Evolutionary conservation across 2,113 vertebrate genomes (phyloP).

Genomic region (Oncorhynchus masou): DNA sequence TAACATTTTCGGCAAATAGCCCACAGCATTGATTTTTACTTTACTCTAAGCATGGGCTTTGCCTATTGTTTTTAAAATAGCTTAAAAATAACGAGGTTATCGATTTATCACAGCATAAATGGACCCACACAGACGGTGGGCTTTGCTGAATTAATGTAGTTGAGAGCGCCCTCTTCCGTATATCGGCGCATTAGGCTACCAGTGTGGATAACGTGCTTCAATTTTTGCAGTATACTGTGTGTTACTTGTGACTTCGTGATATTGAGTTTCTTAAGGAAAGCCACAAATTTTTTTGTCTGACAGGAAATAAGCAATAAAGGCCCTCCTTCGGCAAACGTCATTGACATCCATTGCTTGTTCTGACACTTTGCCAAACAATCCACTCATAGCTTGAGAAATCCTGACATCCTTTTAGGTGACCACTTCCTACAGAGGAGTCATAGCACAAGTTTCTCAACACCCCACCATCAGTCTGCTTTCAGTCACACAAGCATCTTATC

Average conservation of each 20-base stretch:
- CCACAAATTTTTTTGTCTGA: neutral
- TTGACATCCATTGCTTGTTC: neutral
- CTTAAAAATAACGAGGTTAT: no score
- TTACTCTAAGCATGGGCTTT: no score
- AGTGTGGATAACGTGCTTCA: neutral
- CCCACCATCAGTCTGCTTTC: neutral
- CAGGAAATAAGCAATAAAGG: neutral
- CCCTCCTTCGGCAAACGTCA: neutral
- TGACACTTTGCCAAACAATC: neutral
- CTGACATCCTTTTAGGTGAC: no score
- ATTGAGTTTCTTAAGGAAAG: no score
- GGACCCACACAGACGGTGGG: neutral
- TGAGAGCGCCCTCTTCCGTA: slow-evolving; percentile 75
- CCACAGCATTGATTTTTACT: neutral
- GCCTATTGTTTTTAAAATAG: no score
- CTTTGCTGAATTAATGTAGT: slow-evolving; percentile 34
- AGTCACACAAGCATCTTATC: neutral
- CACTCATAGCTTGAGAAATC: no score
- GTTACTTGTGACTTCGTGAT: neutral
- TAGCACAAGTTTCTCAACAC: neutral
- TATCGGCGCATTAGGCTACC: neutral
- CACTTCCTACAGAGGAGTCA: neutral
- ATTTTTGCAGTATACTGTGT: neutral
- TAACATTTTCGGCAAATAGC: no score
- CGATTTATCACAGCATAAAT: no score